A percentile compares a stretch with the other conserved stretches of the same genome.
Evolutionary conservation across 2,888 invertebrate genomes (phyloP).

Genomic region (Eumerus sabulonum): DNA sequence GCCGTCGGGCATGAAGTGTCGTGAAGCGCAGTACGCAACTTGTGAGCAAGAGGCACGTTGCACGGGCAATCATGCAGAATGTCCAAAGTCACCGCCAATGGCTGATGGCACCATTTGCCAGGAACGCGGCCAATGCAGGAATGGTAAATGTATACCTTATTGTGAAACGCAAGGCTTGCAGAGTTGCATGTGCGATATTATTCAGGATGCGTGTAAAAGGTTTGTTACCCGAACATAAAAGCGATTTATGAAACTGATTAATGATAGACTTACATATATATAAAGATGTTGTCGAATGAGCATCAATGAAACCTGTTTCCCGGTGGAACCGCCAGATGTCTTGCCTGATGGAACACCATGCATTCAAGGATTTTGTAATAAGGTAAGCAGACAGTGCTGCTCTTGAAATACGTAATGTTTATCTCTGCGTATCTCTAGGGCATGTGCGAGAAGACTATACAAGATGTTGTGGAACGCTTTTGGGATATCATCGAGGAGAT

Average conservation of each 20-base stretch:
- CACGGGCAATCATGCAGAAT: conserved; percentile 89
- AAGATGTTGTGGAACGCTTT: conserved; percentile 96
- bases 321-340: conserved; percentile 92
- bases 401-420: background rate
- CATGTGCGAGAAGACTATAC: conserved; percentile 94
- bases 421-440: conserved; percentile 82
- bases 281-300: conserved; percentile 90
- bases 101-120: conserved; percentile 88
- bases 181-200: conserved; percentile 97
- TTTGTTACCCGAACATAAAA: conserved; percentile 35
- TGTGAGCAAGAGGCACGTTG: conserved; percentile 96
- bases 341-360: conserved; percentile 96
- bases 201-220: conserved; percentile 94
- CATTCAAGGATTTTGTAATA: conserved; percentile 97
- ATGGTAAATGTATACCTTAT: conserved; percentile 95
- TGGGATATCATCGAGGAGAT: conserved; percentile 99
- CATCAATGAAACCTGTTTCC: conserved; percentile 94
- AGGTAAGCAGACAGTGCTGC: conserved; percentile 80
- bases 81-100: conserved; percentile 90
- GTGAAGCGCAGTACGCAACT: conserved; percentile 93
- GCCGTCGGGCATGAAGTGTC: conserved; percentile 89
- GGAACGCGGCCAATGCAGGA: conserved; percentile 93
- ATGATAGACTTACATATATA: too few species aligned
- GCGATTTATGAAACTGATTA: too few species aligned
- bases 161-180: conserved; percentile 95